These are phyloP conservation scores for Eueremaeus valkanovi DNA, from an alignment of 2,888 invertebrate species.

Conservation along the genomic window DNA sequence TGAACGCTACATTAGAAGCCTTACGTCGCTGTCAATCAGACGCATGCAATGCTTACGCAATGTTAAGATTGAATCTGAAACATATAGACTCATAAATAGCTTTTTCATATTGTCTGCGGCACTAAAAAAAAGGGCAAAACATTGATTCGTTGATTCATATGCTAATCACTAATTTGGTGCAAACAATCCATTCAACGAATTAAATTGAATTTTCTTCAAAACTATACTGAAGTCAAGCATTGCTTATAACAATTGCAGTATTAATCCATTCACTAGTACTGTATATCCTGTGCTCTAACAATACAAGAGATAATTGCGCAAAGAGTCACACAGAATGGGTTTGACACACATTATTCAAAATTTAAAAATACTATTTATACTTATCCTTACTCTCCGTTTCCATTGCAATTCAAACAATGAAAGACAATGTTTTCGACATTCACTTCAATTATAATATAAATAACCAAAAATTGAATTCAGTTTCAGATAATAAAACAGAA, in stretches of 20 bases:
- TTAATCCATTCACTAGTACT: background rate
- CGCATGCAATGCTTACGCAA: background rate
- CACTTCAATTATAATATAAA: background rate
- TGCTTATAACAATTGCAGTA: background rate
- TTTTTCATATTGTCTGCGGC: background rate
- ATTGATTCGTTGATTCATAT: slow-evolving; percentile 5
- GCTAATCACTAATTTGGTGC: background rate
- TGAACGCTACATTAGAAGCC: slow-evolving; percentile 30
- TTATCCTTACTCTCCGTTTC: background rate
- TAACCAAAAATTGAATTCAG: background rate
- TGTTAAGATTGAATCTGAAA: slow-evolving; percentile 3
- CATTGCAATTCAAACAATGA: background rate
- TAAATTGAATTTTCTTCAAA: background rate
- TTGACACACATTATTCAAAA: background rate
- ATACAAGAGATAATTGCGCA: background rate
- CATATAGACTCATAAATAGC: background rate
- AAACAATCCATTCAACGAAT: slow-evolving; percentile 11
- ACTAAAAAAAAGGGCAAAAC: background rate
- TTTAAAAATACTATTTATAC: background rate
- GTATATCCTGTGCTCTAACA: background rate
- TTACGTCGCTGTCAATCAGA: slow-evolving; percentile 33
- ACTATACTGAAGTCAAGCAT: background rate
- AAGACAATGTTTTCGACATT: background rate
- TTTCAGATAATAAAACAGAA: background rate
- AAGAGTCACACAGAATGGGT: slow-evolving; percentile 12